phyloP scores from a whole-genome alignment of 2,113 vertebrate species.

The Hippocampus mohnikei region DNA sequence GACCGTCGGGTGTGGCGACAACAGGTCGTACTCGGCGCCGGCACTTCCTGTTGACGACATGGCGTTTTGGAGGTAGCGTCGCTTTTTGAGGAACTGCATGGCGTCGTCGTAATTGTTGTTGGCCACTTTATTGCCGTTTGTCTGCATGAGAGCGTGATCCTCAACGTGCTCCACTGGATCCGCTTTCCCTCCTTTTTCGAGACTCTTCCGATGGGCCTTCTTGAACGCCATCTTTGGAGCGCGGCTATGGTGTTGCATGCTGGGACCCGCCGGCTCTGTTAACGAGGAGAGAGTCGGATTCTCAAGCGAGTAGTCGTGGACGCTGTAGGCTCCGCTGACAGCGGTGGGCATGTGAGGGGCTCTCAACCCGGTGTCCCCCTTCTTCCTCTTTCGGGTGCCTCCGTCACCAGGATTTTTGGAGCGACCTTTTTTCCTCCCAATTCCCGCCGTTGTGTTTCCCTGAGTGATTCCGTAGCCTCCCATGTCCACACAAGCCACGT shows the following conservation, averaged over 20 bases:
- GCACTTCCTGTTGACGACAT: constrained; percentile 51
- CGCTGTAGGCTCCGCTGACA: constrained; percentile 67
- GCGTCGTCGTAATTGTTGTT: constrained; percentile 95
- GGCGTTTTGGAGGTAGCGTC: constrained; percentile 82
- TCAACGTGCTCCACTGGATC: constrained; percentile 77
- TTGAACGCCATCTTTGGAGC: constrained; percentile 92
- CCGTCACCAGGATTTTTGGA: constrained; percentile 81
- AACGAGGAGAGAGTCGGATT: constrained; percentile 82
- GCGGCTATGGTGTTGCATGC: constrained; percentile 80
- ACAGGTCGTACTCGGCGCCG: constrained; percentile 86
- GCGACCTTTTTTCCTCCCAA: constrained; percentile 85
- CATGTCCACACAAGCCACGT: constrained; percentile 76
- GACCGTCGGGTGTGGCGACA: constrained; percentile 86
- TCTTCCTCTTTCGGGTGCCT: constrained; percentile 85
- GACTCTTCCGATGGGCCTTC: constrained; percentile 83
- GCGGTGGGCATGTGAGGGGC: constrained; percentile 56
- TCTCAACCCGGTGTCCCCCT: constrained; percentile 52
- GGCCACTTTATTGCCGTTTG: constrained; percentile 77
- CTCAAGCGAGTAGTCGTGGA: constrained; percentile 84
- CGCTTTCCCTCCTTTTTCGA: constrained; percentile 72
- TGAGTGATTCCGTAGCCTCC: constrained; percentile 84
- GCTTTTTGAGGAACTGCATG: constrained; percentile 98
- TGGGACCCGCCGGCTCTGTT: constrained; percentile 79
- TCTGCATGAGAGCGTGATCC: constrained; percentile 81
- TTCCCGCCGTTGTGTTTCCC: constrained; percentile 80